Base-by-base conservation (phyloP, 2,888 invertebrate genomes). In the Macaria notata region DNA sequence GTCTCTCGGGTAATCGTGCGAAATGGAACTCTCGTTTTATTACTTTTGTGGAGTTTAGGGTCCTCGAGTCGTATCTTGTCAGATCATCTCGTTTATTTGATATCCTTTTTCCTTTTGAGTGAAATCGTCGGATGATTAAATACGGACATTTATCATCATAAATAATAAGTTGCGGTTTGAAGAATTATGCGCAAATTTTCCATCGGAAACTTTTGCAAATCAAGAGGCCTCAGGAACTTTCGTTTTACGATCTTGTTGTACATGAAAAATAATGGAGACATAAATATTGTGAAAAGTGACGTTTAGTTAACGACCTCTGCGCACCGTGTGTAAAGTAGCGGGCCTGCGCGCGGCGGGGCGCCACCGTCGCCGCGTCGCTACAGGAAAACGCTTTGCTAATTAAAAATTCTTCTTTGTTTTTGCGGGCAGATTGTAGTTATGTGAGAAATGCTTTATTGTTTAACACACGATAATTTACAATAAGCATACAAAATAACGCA, bases 211-310 rank as follows among this genome's bases (percentile, higher is more conserved):
- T 19, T 56, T 61, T 36, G 51, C 56, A 55, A 61, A 55, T 49
- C 50, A 49, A 63, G 64, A 65, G 66, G 70, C 63, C 65, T 69
- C 71, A 71, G 73, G 65, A 73, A 73, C 78, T 76, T 78, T 74
- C 70, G 76, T 77, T 74, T 86, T 81, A 86, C 76, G 79, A 82
- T 78, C 82, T 84, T 59, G 79, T 86, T 79, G 76, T 77, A 77
- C 73, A 79, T 84, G 84, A 85, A 86, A 86, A 83, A 84, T 86
- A 86, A 86, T 86, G 84, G 83, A 86, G 84, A 86, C 86, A 87
- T 88, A 86, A 86, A 87, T 86, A 87, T 84, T 75, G 81, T 84
- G 83, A 87, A 88, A 85, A 85, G 79, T 84, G 88, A 86, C 86
- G 83, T 89, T 86, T 84, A 74, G 83, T 87, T 86, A 88, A 88